These are phyloP conservation scores for Dendronephthya gigantea DNA, from an alignment of 64 coral and sea anemone species.

Conservation along the genomic window DNA sequence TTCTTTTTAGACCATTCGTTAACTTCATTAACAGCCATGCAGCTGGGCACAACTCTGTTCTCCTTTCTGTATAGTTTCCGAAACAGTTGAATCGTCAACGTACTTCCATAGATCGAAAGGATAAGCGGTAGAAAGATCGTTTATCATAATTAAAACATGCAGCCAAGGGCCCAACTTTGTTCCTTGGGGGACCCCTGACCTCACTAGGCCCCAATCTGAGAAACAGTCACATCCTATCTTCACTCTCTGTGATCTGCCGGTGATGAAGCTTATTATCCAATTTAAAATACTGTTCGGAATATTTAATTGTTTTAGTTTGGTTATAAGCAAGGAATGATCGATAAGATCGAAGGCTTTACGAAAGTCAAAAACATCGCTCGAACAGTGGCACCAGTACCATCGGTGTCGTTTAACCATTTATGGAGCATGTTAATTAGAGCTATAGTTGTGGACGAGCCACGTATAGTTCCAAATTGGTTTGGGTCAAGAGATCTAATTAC, in stretches of 20 bases:
- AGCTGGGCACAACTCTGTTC: not conserved
- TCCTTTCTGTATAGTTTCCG: not conserved
- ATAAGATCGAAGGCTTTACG: conserved; percentile 3
- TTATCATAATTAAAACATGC: not conserved
- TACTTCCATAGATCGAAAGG: not conserved
- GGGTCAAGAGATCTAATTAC: conserved; percentile 7
- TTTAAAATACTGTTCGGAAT: too few species aligned
- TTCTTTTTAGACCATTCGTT: conserved; percentile 27
- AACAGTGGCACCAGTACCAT: conserved; percentile 16
- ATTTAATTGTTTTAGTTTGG: too few species aligned
- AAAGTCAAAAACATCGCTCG: conserved; percentile 3
- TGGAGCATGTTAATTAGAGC: conserved; percentile 21
- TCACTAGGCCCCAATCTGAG: not conserved
- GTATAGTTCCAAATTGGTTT: conserved; percentile 30
- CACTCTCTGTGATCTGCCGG: not conserved
- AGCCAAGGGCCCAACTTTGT: conserved; percentile 7
- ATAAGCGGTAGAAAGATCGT: not conserved
- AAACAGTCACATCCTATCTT: not conserved
- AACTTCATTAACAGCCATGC: conserved; percentile 14
- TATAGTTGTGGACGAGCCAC: not conserved
- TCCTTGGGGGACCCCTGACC: not conserved
- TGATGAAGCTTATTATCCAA: too few species aligned
- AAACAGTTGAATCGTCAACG: not conserved
- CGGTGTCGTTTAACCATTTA: conserved; percentile 14
- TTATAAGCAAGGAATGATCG: too few species aligned